Evolutionary conservation across 2,113 vertebrate genomes (phyloP), one percentile per base, ranked within the genome.

Genomic region (Loxodonta africana): DNA sequence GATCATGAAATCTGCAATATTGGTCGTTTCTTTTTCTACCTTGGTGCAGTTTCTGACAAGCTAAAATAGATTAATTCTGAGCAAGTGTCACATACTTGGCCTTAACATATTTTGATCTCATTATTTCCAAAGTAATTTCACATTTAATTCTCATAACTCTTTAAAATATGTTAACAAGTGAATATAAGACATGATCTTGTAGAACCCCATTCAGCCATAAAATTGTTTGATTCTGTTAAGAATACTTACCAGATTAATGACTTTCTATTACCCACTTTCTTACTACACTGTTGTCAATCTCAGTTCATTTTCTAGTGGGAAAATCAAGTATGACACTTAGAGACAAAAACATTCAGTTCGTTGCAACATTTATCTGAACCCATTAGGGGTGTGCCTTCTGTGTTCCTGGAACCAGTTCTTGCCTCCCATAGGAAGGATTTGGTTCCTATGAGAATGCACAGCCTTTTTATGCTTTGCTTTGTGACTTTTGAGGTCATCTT

Each of bases 321-420:
- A 67, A 82, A 57, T 37, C 46, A 10, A 48, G 28, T 63, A 17
- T 67, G 33, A 62, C 1, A 51, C 2, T 82, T 69, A 63, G 21
- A 81, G 10, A 53, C 21, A 23, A 41, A 37, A 74, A 91, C 4
- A 60, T 65, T 20, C 0, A 48, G 7, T 1, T 18, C 10, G 48
- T 25, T 67, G 37, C 44, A 80, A 30, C 0, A 84, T 51, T 78
- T 25, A 8, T 57, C 2, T 17, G 3, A 89, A 30, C 90, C 6
- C 26, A 25, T 53, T 44, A 26, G 37, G 18, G 1, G 0, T 0
- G 63, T 0, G 0, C 4, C 8, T 60, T 60, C 46, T 41, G 3
- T 11, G 12, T 67, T 48, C 6, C 26, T 63, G 81, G 4, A 63
- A 83, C 46, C 67, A 76, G 60, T 30, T 0, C 30, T 0, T 37